Base-by-base conservation (phyloP, 2,888 invertebrate species). In the Drosophila multiciliata region DNA sequence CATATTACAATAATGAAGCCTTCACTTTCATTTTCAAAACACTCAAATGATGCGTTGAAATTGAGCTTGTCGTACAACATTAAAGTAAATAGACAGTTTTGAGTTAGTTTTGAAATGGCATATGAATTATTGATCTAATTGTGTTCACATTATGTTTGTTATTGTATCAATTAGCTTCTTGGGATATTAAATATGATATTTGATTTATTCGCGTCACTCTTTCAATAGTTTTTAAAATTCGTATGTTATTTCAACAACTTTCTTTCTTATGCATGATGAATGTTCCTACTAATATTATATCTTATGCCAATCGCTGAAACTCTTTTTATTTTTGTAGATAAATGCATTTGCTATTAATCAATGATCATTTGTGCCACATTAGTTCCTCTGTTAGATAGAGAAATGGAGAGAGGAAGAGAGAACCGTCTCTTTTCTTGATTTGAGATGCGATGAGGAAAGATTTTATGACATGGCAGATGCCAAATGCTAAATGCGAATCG, bases 391-490 rank as follows among this genome's bases (percentile, higher is more conserved):
- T 7, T 12, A 42, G 12, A 20, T 12, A 20, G 42, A 20, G 3
- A 42, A 12, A 20, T 6, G 29, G 40, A n/a, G 12, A 45, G 3
- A 42, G 20, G n/a, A n/a, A 12, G 12, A 20, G 11, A 12, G 12
- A 20, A 12, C 15, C 15, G 9, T 17, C n/a, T 45, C 54, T 26
- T 15, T 26, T 17, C 20, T 11, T 32, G 9, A 8, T 8, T 35
- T 20, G n/a, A 52, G 52, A 49, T 63, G 62, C 48, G 35, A 45
- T 26, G 48, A 26, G 49, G 33, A 53, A 54, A 50, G 48, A 49
- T 33, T 73, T 78, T 73, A 59, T 65, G 78, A 55, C 65, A 29
- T 57, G 35, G 15, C 78, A 68, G 58, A 77, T 73, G 65, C 74
- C 74, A 53, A 42, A 55, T 49, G 26, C 53, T 35, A 32, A 23